Conservation (phyloP, 2,797 vertebrate genomes). For the Gambusia yucatana region DNA sequence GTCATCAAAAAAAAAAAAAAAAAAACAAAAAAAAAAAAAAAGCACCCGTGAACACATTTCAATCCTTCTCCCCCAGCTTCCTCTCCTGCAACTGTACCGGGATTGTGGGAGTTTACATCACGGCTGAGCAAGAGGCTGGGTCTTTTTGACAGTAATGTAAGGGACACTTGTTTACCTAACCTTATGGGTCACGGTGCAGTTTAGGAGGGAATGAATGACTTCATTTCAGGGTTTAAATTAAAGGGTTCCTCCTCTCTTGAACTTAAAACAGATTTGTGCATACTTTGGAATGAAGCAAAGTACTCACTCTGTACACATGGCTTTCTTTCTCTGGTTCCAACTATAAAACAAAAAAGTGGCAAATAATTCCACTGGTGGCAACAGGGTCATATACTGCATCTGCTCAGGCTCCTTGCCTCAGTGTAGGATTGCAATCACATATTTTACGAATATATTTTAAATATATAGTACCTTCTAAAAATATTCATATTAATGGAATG, state of each 20-base stretch:
- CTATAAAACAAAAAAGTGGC: constrained; percentile 51
- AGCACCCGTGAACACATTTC: constrained; percentile 39
- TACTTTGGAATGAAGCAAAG: constrained; percentile 76
- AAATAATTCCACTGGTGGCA: constrained; percentile 51
- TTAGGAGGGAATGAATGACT: constrained; percentile 80
- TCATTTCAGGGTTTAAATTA: constrained; percentile 83
- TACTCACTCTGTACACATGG: constrained; percentile 55
- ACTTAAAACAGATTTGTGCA: constrained; percentile 80
- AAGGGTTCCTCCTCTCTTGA: constrained; percentile 83
- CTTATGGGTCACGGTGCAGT: constrained; percentile 76
- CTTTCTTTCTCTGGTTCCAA: constrained; percentile 44
- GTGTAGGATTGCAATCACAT: constrained; percentile 11
- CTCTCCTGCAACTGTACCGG: constrained; percentile 63
- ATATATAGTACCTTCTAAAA: not conserved
- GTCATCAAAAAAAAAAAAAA: constrained; percentile 19
- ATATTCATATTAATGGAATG: not conserved
- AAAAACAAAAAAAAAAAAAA: not conserved
- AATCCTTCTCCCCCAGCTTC: constrained; percentile 43
- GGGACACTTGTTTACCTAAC: constrained; percentile 83
- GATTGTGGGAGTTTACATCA: constrained; percentile 78
- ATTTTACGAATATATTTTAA: not conserved
- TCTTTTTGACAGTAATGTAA: constrained; percentile 78
- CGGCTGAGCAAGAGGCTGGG: constrained; percentile 66
- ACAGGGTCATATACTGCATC: constrained; percentile 28
- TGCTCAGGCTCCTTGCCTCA: constrained; percentile 34